Base-by-base conservation (phyloP, 2,797 vertebrate species). In the Gobio occitaniae region DNA sequence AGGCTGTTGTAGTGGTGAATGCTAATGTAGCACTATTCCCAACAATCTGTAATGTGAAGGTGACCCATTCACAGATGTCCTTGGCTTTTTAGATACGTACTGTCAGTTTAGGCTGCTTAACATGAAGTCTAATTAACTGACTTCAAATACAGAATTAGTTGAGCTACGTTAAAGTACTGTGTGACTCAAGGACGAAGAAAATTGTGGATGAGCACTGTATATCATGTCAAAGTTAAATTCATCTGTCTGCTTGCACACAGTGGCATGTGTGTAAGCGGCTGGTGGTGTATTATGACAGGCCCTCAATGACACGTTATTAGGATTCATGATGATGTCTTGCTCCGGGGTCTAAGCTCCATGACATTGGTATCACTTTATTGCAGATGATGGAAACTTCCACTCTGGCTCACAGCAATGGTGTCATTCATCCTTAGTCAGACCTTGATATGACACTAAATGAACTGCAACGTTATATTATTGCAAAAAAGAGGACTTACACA, bases 231-330 rank as follows among this genome's bases (percentile, higher is more conserved):
- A 90, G 90, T 90, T 90, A 84, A 89, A 90, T 80, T 86, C 83
- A 61, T 29, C 36, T 72, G 41, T 56, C 36, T 21, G 54, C 59
- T 72, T 68, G 69, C 41, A 32, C 36, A 19, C 48, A 72, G 65
- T 81, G 74, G 25, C 75, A 75, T 32, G 83, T 75, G 85, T 72
- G 29, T 36, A 41, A 70, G 78, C 10, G 78, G 86, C 84, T 89
- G 78, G 87, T 83, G 84, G 87, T 86, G 59, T 21, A 44, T 81
- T 86, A 82, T 87, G 92, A 91, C 90, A 89, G 86, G 87, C 86
- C 69, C 79, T 87, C 88, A 90, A 90, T 93, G 92, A 93, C 80
- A 92, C 90, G 89, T 78, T 71, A 21, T 63, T 82, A 86, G 82
- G 88, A 87, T 87, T 82, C 32, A 84, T 89, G 85, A 84, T 82